Base-by-base conservation (phyloP, 2,888 invertebrate species). In the Drosophila birchii region DNA sequence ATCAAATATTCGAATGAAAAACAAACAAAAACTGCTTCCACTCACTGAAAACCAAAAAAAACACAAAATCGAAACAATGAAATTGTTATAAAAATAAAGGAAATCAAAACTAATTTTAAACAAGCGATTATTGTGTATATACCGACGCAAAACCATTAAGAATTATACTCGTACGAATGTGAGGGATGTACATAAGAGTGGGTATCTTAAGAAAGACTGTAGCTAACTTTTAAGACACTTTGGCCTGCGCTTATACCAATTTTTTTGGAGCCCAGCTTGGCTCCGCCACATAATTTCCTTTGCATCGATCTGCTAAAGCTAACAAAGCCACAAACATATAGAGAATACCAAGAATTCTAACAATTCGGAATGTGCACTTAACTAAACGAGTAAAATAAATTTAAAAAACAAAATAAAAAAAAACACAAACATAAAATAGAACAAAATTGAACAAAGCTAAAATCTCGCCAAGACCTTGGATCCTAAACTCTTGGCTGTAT, bases 181-280 rank as follows among this genome's bases (percentile, higher is more conserved):
- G 45, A 47, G 4, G 57, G 57, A 49, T 67, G 59, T 68, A 70
- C 55, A 68, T 64, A 66, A 57, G 41, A 58, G 12, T 57, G 41
- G 64, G 66, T 82, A 82, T 77, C 71, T 75, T 81, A 79, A 84
- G 78, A 79, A 90, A 90, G 90, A 90, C 90, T 90, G 90, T 90
- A 90, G 90, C 69, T 86, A 81, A 75, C 45, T 71, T 69, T 68
- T 85, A 83, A 83, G 75, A 81, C 78, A 81, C 75, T 73, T 67
- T 72, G 54, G 78, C 83, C 75, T 69, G 67, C 67, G 74, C 73
- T 80, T 76, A 59, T 85, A 82, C 77, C 72, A 53, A 62, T 29
- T 55, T 66, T 51, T 66, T 66, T 55, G 16, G 44, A 18, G 62
- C 62, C 57, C 26, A 18, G 51, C 39, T 53, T 36, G 45, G 62